Evolutionary conservation across 92 coral and sea anemone genomes (phyloP).

Genomic region (Siderastrea siderea): DNA sequence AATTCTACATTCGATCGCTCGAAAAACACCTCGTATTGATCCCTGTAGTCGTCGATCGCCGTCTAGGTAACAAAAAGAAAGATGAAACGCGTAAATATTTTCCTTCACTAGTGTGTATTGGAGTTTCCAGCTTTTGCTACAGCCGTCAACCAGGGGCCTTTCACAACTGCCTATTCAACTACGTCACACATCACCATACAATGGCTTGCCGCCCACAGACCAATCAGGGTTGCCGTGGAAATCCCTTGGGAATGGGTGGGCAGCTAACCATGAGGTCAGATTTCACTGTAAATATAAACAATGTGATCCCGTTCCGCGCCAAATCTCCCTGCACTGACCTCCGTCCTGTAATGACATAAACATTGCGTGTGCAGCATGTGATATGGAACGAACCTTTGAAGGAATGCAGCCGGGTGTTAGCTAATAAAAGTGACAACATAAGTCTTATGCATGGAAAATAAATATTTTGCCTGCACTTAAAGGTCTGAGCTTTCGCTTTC

Average conservation of each 20-base stretch:
- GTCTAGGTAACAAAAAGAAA: constrained; percentile 16
- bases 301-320: constrained; percentile 63
- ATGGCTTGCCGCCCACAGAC: constrained; percentile 78
- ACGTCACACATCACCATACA: constrained; percentile 82
- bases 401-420: constrained; percentile 31
- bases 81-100: constrained; percentile 10
- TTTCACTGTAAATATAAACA: constrained; percentile 85
- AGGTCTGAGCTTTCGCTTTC: constrained; percentile 44
- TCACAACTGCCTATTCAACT: constrained; percentile 88
- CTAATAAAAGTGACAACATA: background rate
- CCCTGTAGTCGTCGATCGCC: constrained; percentile 19
- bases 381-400: background rate
- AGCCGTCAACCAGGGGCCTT: constrained; percentile 83
- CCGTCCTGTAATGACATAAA: constrained; percentile 17
- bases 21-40: constrained; percentile 34
- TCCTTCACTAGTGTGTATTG: constrained; percentile 29
- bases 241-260: constrained; percentile 95
- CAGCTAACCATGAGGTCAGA: constrained; percentile 71
- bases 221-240: constrained; percentile 66
- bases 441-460: background rate
- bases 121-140: constrained; percentile 67
- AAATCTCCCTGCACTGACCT: constrained; percentile 40
- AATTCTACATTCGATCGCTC: constrained; percentile 41
- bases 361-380: constrained; percentile 30
- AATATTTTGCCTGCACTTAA: constrained; percentile 28